A percentile compares a stretch with the other conserved stretches of the same genome.
phyloP scores from a whole-genome alignment of 2,888 invertebrate genomes.

The Tipula helvola region DNA sequence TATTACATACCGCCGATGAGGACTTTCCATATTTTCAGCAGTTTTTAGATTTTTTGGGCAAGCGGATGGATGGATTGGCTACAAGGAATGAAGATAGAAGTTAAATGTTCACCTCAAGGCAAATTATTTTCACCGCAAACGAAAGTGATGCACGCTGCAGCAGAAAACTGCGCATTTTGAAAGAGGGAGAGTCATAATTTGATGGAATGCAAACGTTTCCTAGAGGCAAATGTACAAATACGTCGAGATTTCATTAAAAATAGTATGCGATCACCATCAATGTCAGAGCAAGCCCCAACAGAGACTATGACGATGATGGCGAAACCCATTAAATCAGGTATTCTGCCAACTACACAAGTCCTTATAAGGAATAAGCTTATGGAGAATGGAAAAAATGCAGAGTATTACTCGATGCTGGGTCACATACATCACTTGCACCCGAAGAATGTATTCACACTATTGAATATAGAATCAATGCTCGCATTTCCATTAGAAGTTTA shows the following conservation, averaged over 20 bases:
- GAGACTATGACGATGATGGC: not conserved
- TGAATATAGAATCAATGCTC: not conserved
- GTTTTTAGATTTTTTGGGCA: no score
- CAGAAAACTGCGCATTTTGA: no score
- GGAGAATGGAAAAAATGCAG: not conserved
- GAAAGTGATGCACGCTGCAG: no score
- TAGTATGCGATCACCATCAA: no score
- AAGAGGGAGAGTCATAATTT: not conserved
- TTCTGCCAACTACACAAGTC: not conserved
- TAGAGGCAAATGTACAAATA: not conserved
- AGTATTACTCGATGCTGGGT: not conserved
- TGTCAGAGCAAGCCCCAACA: not conserved
- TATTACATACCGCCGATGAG: no score
- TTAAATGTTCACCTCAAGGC: no score
- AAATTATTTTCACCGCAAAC: no score
- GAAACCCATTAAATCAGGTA: not conserved
- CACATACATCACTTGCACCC: not conserved
- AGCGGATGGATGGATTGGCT: no score
- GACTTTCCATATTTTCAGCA: no score
- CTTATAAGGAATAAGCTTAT: not conserved
- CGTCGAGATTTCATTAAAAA: no score
- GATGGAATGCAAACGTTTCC: not conserved
- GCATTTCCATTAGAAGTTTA: not conserved
- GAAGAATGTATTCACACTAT: not conserved
- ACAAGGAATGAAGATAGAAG: no score